Evolutionary conservation across 1,140 invertebrate genomes (phyloP).

Genomic region (Neodiprion fabricii): DNA sequence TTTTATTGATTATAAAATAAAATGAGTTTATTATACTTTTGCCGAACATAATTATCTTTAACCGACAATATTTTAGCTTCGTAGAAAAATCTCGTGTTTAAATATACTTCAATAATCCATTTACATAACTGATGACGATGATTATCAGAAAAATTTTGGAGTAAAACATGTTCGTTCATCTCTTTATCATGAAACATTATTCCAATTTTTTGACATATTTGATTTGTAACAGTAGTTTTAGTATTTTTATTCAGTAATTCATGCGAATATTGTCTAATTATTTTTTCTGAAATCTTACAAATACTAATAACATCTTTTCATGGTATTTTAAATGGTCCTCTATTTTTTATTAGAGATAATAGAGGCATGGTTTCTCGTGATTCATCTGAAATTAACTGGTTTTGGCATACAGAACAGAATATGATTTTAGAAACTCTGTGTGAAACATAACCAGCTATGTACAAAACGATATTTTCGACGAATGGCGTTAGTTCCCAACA

Average conservation of each 20-base stretch:
- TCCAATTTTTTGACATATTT: slow-evolving; percentile 4
- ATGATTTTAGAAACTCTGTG: neutral
- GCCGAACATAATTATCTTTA: slow-evolving; percentile 8
- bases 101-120: slow-evolving; percentile 14
- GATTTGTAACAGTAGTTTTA: neutral
- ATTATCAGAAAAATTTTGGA: slow-evolving; percentile 10
- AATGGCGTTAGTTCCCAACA: neutral
- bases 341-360: slow-evolving; percentile 14
- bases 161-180: slow-evolving; percentile 13
- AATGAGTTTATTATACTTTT: slow-evolving; percentile 14
- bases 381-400: neutral
- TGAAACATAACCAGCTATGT: slow-evolving; percentile 10
- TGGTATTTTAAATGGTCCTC: slow-evolving; percentile 11
- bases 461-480: neutral
- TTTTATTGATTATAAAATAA: slow-evolving; percentile 14
- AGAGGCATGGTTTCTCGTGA: neutral
- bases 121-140: slow-evolving; percentile 10
- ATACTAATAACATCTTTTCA: slow-evolving; percentile 4
- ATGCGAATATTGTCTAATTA: slow-evolving; percentile 13
- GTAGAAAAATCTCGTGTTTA: neutral
- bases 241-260: slow-evolving; percentile 13
- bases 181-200: neutral
- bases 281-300: slow-evolving; percentile 15
- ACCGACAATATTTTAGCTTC: slow-evolving; percentile 7
- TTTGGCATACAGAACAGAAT: neutral